Conservation (phyloP, 2,797 vertebrate genomes). For the Molossus molossus region DNA sequence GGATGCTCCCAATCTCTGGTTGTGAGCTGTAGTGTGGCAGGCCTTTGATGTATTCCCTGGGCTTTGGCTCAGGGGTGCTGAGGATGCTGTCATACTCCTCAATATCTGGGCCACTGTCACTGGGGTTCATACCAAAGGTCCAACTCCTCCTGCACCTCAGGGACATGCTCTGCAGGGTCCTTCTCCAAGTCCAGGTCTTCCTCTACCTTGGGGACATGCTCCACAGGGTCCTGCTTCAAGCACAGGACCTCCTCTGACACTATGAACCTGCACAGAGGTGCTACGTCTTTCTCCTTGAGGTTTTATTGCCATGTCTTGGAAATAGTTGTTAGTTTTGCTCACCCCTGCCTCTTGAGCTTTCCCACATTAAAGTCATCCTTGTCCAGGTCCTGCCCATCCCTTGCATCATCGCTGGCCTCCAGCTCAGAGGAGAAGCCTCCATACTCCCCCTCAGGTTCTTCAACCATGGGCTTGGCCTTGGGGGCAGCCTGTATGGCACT, state of each 20-base stretch:
- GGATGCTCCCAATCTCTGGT: not conserved
- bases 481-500: conserved; percentile 94
- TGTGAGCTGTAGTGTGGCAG: not conserved
- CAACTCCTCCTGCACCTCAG: not conserved
- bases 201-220: too few relatives aligned
- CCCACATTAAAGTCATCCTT: conserved; percentile 97
- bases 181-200: not conserved
- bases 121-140: not conserved
- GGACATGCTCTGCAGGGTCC: conserved; percentile 69
- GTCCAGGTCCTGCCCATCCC: conserved; percentile 97
- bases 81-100: not conserved
- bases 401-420: conserved; percentile 98
- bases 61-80: not conserved
- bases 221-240: too few relatives aligned
- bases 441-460: conserved; percentile 96
- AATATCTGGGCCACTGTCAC: not conserved
- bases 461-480: conserved; percentile 97
- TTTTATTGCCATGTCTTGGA: conserved; percentile 99
- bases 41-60: not conserved
- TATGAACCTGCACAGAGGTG: conserved; percentile 96
- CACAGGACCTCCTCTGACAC: conserved; percentile 96
- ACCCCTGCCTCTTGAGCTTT: conserved; percentile 97
- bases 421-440: conserved; percentile 99
- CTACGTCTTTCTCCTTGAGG: conserved; percentile 98
- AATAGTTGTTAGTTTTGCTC: conserved; percentile 87